Evolutionary conservation across 2,888 invertebrate species (phyloP).

Genomic region (Catocala nupta): DNA sequence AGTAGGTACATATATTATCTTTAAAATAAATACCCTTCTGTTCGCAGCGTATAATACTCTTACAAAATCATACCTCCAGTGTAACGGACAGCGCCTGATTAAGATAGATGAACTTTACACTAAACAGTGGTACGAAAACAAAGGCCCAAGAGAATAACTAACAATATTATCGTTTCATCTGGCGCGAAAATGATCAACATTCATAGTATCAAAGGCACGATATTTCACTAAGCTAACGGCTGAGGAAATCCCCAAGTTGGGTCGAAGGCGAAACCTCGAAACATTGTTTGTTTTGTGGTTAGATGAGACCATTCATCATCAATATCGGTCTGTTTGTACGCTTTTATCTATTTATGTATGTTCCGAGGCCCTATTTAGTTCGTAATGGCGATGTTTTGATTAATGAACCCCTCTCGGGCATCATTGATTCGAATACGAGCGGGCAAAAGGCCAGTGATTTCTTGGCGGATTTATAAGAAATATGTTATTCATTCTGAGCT

Average conservation of each 20-base stretch:
- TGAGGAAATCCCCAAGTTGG: neutral
- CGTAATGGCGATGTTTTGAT: constrained; percentile 39
- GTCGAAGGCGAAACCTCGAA: constrained; percentile 3
- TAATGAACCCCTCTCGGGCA: constrained; percentile 39
- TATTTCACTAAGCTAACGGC: constrained; percentile 11
- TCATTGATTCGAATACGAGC: constrained; percentile 40
- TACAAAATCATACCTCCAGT: no score
- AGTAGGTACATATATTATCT: no score
- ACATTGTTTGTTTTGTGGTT: constrained; percentile 28
- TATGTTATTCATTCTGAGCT: constrained; percentile 33
- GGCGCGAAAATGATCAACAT: constrained; percentile 9
- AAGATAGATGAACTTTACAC: neutral
- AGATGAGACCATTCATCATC: constrained; percentile 40
- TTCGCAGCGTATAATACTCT: no score
- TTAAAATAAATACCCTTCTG: no score
- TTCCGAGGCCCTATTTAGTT: constrained; percentile 36
- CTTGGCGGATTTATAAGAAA: constrained; percentile 38
- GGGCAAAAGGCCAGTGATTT: constrained; percentile 41
- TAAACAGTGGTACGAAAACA: constrained; percentile 1
- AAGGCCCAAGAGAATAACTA: neutral
- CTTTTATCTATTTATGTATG: constrained; percentile 42
- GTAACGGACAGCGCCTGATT: neutral
- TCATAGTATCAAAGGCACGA: constrained; percentile 1
- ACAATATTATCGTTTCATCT: constrained; percentile 7
- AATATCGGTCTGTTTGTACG: constrained; percentile 28